These are phyloP conservation scores for Uloborus plumipes DNA, from an alignment of 2,888 invertebrate species.

Conservation along the genomic window DNA sequence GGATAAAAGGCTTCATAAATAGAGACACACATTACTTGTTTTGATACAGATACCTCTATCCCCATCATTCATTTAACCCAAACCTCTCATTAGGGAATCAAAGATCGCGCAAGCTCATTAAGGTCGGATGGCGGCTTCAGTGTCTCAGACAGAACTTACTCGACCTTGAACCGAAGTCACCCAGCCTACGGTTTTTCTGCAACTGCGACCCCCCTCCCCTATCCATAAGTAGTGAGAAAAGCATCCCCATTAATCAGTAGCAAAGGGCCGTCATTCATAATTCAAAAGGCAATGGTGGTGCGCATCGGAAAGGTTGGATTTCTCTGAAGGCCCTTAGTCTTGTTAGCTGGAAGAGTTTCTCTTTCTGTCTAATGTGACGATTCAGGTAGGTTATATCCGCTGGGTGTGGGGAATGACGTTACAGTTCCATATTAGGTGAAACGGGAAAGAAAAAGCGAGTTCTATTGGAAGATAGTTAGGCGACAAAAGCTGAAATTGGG, in stretches of 20 bases:
- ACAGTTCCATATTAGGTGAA: neutral
- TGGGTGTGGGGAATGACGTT: neutral
- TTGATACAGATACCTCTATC: too few species aligned
- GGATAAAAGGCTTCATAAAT: neutral
- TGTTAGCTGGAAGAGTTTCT: too few species aligned
- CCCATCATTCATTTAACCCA: conserved; percentile 3
- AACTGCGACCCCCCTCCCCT: too few species aligned
- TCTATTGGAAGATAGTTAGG: too few species aligned
- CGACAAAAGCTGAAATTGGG: too few species aligned
- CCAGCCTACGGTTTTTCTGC: conserved; percentile 21
- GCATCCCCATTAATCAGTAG: conserved; percentile 43
- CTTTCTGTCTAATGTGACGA: neutral
- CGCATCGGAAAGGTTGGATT: neutral
- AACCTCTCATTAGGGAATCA: neutral
- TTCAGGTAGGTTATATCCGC: neutral
- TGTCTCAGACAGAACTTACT: neutral
- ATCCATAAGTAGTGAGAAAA: conserved; percentile 14
- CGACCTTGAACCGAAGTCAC: conserved; percentile 44
- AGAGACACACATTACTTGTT: neutral
- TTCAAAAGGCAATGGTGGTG: conserved; percentile 36
- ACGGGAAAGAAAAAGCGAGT: neutral
- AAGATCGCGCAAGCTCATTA: conserved; percentile 16
- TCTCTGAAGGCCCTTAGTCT: too few species aligned
- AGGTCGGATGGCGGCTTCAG: conserved; percentile 18
- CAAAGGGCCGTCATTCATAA: conserved; percentile 50